Percentiles rank a stretch among this genome's conserved stretches.
Evolutionary conservation across 2,113 vertebrate species (phyloP).

Genomic region (Noctilio leporinus): DNA sequence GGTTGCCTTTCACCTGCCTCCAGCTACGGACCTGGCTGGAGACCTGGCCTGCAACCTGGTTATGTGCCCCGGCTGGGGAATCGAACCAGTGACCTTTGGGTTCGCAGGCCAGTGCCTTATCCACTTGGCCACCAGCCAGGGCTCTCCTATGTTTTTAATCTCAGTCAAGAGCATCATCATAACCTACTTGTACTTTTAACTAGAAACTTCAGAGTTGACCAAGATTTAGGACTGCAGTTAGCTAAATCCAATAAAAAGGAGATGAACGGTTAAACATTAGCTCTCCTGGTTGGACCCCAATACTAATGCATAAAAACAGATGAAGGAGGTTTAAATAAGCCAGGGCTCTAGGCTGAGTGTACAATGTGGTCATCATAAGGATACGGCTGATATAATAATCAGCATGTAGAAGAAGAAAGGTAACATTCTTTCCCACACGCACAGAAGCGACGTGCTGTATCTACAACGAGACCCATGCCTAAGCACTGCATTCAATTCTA

Average conservation of each 20-base stretch:
- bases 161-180: background rate
- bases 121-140: too few species aligned
- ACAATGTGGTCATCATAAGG: background rate
- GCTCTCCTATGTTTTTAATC: background rate
- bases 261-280: background rate
- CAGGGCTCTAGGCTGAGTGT: background rate
- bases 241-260: constrained; percentile 1
- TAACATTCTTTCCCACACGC: background rate
- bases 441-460: background rate
- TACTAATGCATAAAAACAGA: background rate
- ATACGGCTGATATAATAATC: background rate
- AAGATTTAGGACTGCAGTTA: background rate
- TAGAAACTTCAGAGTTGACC: background rate
- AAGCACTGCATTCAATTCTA: background rate
- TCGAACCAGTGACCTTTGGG: too few species aligned
- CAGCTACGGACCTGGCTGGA: too few species aligned
- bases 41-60: too few species aligned
- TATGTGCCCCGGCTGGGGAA: too few species aligned
- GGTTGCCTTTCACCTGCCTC: too few species aligned
- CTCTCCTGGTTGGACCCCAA: background rate
- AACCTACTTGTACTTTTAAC: background rate
- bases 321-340: background rate
- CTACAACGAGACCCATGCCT: background rate
- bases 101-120: too few species aligned
- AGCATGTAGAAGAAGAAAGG: background rate